Conservation (phyloP, 2,797 vertebrate species). For the Cuculus canorus region DNA sequence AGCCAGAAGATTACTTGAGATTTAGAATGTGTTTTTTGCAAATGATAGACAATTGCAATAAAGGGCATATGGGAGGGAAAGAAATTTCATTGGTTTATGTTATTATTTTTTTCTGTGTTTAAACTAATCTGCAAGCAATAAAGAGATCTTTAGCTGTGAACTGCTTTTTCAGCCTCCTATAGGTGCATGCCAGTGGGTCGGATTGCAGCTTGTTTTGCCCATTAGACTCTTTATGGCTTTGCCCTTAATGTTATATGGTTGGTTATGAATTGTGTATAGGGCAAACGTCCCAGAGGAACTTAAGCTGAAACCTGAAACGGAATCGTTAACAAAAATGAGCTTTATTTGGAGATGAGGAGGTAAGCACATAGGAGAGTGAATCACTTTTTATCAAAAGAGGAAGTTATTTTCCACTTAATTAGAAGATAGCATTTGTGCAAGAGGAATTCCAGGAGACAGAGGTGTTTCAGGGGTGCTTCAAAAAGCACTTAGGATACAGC, state of each 20-base stretch:
- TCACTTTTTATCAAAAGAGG: neutral
- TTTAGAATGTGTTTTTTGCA: neutral
- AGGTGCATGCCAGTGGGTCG: neutral
- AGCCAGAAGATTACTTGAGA: neutral
- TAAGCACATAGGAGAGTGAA: neutral
- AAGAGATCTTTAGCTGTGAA: neutral
- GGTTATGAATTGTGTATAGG: neutral
- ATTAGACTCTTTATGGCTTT: neutral
- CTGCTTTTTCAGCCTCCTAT: neutral
- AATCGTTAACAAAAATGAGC: neutral
- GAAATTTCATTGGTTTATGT: neutral
- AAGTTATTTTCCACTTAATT: constrained; percentile 42
- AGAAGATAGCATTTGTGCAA: neutral
- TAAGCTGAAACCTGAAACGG: neutral
- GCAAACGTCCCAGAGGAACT: neutral
- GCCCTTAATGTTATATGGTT: neutral
- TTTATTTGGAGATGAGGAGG: neutral
- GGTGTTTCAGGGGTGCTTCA: neutral
- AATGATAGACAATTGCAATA: neutral
- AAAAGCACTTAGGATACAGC: neutral
- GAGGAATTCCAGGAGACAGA: neutral
- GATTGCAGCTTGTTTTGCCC: neutral
- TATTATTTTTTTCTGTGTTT: neutral
- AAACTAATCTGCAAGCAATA: neutral
- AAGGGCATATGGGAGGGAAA: neutral